These are phyloP conservation scores for Saccopteryx bilineata DNA, from an alignment of 2,113 vertebrate genomes.

Conservation along the genomic window DNA sequence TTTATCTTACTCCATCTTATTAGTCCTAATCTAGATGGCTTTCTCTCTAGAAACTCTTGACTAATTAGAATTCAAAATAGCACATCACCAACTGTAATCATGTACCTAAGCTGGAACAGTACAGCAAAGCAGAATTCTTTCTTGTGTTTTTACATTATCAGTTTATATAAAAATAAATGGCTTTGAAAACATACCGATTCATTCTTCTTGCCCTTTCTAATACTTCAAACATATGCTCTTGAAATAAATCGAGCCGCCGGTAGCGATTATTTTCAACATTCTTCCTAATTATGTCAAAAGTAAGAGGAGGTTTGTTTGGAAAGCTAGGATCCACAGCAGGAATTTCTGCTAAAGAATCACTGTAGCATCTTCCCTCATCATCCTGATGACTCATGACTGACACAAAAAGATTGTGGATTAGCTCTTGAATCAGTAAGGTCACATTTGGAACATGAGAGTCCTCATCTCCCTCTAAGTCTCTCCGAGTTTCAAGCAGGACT, in stretches of 20 bases:
- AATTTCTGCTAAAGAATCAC: conserved; percentile 98
- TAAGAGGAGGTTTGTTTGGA: conserved; percentile 93
- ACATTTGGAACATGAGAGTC: conserved; percentile 97
- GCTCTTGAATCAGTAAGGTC: conserved; percentile 96
- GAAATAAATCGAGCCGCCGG: conserved; percentile 96
- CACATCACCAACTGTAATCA: neutral
- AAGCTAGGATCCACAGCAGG: conserved; percentile 93
- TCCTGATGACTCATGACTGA: conserved; percentile 99
- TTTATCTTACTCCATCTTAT: neutral
- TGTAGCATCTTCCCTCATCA: conserved; percentile 99
- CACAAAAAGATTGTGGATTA: conserved; percentile 98
- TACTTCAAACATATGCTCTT: conserved; percentile 99
- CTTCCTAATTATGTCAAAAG: conserved; percentile 96
- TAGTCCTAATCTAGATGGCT: neutral
- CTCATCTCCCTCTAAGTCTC: conserved; percentile 97
- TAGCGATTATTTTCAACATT: conserved; percentile 97
- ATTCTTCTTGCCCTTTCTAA: conserved; percentile 96
- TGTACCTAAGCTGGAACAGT: neutral
- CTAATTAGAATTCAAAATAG: conserved; percentile 62
- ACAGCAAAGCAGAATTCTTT: conserved; percentile 48
- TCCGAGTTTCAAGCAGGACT: conserved; percentile 95
- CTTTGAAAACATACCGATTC: conserved; percentile 92
- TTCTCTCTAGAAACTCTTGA: neutral
- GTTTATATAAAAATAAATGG: conserved; percentile 44
- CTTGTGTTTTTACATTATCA: conserved; percentile 61